A percentile compares a stretch with the other conserved stretches of the same genome.
phyloP scores from a whole-genome alignment of 2,888 invertebrate genomes.

The Meghimatium bilineatum region DNA sequence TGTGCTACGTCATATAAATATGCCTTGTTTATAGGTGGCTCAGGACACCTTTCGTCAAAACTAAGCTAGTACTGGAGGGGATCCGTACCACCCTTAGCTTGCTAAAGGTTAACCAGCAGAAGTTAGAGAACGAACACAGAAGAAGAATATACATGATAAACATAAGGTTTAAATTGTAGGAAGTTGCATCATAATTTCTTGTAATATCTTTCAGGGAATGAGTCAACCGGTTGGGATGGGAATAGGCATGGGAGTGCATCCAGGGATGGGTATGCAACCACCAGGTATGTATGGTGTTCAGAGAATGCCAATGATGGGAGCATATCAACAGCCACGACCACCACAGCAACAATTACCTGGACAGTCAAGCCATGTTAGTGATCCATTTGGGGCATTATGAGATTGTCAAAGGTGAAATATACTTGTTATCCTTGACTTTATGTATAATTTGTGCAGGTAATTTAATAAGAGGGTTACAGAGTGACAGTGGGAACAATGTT shows the following conservation, averaged over 20 bases:
- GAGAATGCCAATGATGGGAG: slow-evolving; percentile 55
- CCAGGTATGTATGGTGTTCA: slow-evolving; percentile 51
- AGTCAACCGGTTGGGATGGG: slow-evolving; percentile 56
- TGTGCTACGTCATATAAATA: too few species aligned
- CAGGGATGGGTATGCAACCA: slow-evolving; percentile 57
- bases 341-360: slow-evolving; percentile 53
- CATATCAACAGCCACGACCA: slow-evolving; percentile 44
- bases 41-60: too few species aligned
- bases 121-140: too few species aligned
- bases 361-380: slow-evolving; percentile 61
- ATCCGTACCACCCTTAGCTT: too few species aligned
- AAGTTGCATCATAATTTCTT: slow-evolving; percentile 9
- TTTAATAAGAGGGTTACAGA: too few species aligned
- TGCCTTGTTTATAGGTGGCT: too few species aligned
- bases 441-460: too few species aligned
- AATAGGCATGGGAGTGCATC: slow-evolving; percentile 54
- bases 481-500: too few species aligned
- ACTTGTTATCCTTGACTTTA: too few species aligned
- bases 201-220: slow-evolving; percentile 44
- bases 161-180: background rate
- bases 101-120: too few species aligned
- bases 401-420: slow-evolving; percentile 13
- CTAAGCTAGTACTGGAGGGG: too few species aligned
- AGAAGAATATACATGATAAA: too few species aligned
- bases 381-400: slow-evolving; percentile 73